A percentile compares a stretch with the other conserved stretches of the same genome.
phyloP scores from a whole-genome alignment of 2,797 vertebrate species.

The Pitangus sulphuratus region DNA sequence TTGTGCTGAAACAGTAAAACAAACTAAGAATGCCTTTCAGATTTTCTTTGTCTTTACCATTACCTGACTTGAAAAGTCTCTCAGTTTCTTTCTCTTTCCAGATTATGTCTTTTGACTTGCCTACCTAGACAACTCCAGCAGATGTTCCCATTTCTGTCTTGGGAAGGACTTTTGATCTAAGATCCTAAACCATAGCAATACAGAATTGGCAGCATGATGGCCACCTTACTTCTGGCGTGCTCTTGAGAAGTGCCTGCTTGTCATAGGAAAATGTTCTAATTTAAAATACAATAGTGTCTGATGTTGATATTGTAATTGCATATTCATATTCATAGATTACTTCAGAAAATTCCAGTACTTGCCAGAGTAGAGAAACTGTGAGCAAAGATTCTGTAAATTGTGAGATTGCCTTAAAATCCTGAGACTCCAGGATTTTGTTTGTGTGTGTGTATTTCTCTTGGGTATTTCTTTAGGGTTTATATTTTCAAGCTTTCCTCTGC shows the following conservation, averaged over 20 bases:
- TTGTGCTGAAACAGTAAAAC: not conserved
- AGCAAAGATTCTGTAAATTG: not conserved
- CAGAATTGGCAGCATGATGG: not conserved
- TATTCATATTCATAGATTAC: not conserved
- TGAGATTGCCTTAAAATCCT: not conserved
- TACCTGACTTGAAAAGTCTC: not conserved
- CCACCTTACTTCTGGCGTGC: not conserved
- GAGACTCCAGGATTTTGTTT: not conserved
- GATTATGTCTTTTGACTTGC: not conserved
- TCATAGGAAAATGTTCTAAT: conserved; percentile 2
- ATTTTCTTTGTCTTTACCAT: not conserved
- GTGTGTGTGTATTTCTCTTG: not conserved
- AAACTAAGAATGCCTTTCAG: not conserved
- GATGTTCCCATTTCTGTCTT: not conserved
- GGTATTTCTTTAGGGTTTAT: not conserved
- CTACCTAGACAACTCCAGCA: not conserved
- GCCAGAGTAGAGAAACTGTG: not conserved
- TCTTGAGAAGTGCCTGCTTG: not conserved
- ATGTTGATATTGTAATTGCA: not conserved
- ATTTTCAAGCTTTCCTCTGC: not conserved
- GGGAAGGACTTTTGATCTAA: not conserved
- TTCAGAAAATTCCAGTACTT: not conserved
- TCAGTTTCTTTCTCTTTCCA: not conserved
- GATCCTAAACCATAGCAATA: not conserved
- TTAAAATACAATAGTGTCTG: not conserved